phyloP scores from a whole-genome alignment of 2,888 invertebrate genomes.

The Antheraea yamamai region DNA sequence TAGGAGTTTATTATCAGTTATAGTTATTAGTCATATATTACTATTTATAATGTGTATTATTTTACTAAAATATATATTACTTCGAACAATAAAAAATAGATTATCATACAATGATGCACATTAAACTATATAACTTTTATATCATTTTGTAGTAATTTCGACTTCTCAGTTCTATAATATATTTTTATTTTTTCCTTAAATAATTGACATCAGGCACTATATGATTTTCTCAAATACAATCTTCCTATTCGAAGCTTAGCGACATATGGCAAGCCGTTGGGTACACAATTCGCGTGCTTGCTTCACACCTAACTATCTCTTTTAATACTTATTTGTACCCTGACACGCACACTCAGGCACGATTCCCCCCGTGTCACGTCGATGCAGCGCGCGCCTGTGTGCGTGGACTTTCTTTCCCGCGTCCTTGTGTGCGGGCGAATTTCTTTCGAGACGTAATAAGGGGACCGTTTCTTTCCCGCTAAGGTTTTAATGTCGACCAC shows the following conservation, averaged over 20 bases:
- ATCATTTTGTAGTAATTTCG: neutral
- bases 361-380: conserved; percentile 64
- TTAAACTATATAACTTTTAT: neutral
- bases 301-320: conserved; percentile 78
- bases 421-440: conserved; percentile 77
- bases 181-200: neutral
- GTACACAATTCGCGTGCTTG: conserved; percentile 46
- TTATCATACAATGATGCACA: no score
- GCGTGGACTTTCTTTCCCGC: conserved; percentile 74
- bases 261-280: conserved; percentile 54
- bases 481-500: conserved; percentile 82
- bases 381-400: conserved; percentile 57
- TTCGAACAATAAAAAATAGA: no score
- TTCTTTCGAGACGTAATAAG: conserved; percentile 83
- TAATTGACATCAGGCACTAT: neutral
- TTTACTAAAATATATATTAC: no score
- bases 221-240: conserved; percentile 22
- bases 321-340: conserved; percentile 78
- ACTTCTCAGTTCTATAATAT: neutral
- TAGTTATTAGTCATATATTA: no score
- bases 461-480: conserved; percentile 82
- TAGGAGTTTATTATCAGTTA: no score
- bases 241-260: conserved; percentile 30
- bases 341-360: conserved; percentile 61
- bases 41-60: no score